These are phyloP conservation scores for Dermolepida albohirtum DNA, from an alignment of 2,888 invertebrate species.

Conservation along the genomic window DNA sequence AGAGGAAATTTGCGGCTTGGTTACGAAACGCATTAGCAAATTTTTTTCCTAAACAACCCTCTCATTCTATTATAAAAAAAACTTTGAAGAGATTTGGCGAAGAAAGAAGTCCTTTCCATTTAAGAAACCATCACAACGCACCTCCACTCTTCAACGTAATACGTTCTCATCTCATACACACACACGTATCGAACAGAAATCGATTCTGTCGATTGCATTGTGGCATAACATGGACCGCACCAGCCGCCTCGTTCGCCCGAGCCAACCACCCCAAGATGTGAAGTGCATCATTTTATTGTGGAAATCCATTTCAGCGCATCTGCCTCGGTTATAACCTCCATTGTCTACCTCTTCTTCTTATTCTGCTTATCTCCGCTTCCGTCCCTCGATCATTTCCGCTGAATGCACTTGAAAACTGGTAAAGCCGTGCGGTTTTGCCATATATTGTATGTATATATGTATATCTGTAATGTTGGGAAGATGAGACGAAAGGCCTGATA, in stretches of 20 bases:
- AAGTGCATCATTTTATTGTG: conserved; percentile 60
- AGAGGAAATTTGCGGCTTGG: too few species aligned
- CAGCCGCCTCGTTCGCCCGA: conserved; percentile 44
- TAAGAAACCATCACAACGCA: conserved; percentile 24
- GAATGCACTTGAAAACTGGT: conserved; percentile 65
- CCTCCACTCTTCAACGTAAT: conserved; percentile 11
- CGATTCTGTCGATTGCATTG: conserved; percentile 50
- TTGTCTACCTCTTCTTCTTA: conserved; percentile 65
- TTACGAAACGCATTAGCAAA: neutral
- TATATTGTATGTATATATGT: neutral
- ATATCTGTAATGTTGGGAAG: conserved; percentile 35
- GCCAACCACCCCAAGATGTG: conserved; percentile 51
- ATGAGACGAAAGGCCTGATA: conserved; percentile 51
- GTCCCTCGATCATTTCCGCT: conserved; percentile 65
- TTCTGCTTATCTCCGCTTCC: conserved; percentile 66
- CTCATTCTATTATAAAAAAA: neutral
- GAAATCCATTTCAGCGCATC: conserved; percentile 62
- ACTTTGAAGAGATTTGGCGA: conserved; percentile 1
- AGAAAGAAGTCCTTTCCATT: conserved; percentile 7
- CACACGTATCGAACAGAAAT: conserved; percentile 42
- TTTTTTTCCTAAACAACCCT: neutral
- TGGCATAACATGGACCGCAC: conserved; percentile 50
- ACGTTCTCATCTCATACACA: conserved; percentile 11
- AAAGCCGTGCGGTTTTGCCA: conserved; percentile 52
- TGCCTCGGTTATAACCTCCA: conserved; percentile 61